Conservation (phyloP, 2,113 vertebrate species). For the Clarias macrocephalus region DNA sequence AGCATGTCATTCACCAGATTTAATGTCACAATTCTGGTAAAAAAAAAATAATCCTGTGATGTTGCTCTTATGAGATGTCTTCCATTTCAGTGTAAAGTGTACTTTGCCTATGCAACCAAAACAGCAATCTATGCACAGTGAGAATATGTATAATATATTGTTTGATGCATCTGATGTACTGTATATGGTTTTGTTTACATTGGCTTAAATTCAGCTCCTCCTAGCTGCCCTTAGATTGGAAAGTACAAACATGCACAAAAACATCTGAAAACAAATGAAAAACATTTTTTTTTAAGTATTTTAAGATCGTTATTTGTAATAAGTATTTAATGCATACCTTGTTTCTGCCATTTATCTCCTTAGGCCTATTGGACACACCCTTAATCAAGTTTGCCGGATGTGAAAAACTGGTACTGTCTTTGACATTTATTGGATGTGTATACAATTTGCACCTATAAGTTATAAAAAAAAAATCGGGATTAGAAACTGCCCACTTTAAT, state of each 20-base stretch:
- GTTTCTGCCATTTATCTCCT: constrained; percentile 65
- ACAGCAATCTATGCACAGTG: not conserved
- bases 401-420: not conserved
- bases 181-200: not conserved
- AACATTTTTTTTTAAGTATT: not conserved
- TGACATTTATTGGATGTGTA: constrained; percentile 46
- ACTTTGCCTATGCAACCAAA: not conserved
- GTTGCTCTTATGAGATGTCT: not conserved
- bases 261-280: not conserved
- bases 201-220: not conserved
- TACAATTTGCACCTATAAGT: constrained; percentile 59
- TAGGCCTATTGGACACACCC: constrained; percentile 47
- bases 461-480: constrained; percentile 2
- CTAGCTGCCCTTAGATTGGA: not conserved
- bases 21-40: not conserved
- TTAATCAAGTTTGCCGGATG: constrained; percentile 65
- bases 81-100: not conserved
- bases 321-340: constrained; percentile 64
- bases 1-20: not conserved
- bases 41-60: not conserved
- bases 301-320: not conserved
- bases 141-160: not conserved
- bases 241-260: not conserved
- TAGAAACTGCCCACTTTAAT: not conserved
- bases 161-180: not conserved